phyloP scores from a whole-genome alignment of 2,113 vertebrate genomes.

The Polyodon spathula region DNA sequence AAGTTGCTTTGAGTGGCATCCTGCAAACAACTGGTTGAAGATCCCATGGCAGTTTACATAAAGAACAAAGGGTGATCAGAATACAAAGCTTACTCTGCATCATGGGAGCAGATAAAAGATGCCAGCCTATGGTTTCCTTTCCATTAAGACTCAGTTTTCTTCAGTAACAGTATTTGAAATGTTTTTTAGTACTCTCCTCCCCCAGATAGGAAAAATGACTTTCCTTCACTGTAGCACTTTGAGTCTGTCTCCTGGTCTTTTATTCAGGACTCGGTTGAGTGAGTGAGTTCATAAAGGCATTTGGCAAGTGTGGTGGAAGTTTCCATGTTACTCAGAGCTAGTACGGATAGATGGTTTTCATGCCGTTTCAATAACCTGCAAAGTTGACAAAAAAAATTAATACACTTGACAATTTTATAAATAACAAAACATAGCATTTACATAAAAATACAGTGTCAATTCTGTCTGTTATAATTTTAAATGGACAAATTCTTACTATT shows the following conservation, averaged over 20 bases:
- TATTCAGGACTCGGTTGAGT: slow-evolving; percentile 81
- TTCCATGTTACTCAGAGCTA: slow-evolving; percentile 98
- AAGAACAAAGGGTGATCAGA: slow-evolving; percentile 68
- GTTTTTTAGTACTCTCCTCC: slow-evolving; percentile 33
- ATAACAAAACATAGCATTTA: background rate
- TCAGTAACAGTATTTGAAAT: slow-evolving; percentile 69
- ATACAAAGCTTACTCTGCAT: slow-evolving; percentile 65
- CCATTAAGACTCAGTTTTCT: slow-evolving; percentile 73
- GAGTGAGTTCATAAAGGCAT: slow-evolving; percentile 99
- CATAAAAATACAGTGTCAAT: background rate
- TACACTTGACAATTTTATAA: background rate
- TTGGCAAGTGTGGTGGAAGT: slow-evolving; percentile 99
- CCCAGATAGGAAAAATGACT: slow-evolving; percentile 41
- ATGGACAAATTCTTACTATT: background rate
- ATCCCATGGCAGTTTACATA: slow-evolving; percentile 90
- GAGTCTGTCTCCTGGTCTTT: slow-evolving; percentile 69
- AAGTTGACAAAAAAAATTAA: slow-evolving; percentile 23
- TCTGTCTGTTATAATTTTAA: background rate
- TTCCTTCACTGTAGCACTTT: slow-evolving; percentile 42
- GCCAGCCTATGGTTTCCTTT: slow-evolving; percentile 66
- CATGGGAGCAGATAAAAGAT: slow-evolving; percentile 63
- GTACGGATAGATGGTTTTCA: slow-evolving; percentile 93
- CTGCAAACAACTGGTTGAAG: slow-evolving; percentile 89
- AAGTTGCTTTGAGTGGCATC: slow-evolving; percentile 52
- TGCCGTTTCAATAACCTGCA: slow-evolving; percentile 93